These are phyloP conservation scores for Silvanus unidentatus DNA, from an alignment of 2,888 invertebrate genomes.

Conservation along the genomic window DNA sequence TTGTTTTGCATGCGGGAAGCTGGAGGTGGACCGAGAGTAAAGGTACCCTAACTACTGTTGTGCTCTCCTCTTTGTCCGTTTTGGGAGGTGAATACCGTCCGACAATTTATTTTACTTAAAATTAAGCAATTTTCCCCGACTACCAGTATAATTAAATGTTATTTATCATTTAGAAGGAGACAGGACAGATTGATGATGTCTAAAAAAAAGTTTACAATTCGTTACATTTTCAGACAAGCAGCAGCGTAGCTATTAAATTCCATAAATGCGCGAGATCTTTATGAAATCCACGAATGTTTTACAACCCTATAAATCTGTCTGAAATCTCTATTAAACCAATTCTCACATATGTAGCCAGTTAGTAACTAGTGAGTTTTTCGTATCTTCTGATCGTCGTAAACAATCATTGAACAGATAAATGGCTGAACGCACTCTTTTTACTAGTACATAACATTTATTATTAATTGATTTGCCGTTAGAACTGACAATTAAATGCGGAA, in stretches of 20 bases:
- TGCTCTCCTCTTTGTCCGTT: background rate
- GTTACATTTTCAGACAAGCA: too few relatives aligned
- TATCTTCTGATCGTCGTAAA: conserved; percentile 16
- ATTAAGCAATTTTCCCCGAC: too few relatives aligned
- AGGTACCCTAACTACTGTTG: too few relatives aligned
- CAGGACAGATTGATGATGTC: too few relatives aligned
- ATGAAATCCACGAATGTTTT: conserved; percentile 14
- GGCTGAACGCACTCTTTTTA: conserved; percentile 20
- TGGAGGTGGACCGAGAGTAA: too few relatives aligned
- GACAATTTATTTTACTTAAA: too few relatives aligned
- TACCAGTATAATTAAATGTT: too few relatives aligned
- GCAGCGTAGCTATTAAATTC: conserved; percentile 17
- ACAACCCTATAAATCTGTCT: conserved; percentile 16
- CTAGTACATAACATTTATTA: conserved; percentile 20
- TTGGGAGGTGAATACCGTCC: too few relatives aligned
- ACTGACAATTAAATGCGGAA: conserved; percentile 31
- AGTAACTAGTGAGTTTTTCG: conserved; percentile 17
- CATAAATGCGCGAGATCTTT: conserved; percentile 18
- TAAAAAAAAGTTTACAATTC: too few relatives aligned
- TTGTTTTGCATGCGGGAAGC: too few relatives aligned
- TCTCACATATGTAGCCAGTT: conserved; percentile 17
- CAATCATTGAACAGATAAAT: conserved; percentile 16
- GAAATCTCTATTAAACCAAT: conserved; percentile 19
- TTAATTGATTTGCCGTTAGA: conserved; percentile 30
- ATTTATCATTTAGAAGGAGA: too few relatives aligned